phyloP scores from a whole-genome alignment of 2,888 invertebrate species.

The Opisthograptis luteolata region DNA sequence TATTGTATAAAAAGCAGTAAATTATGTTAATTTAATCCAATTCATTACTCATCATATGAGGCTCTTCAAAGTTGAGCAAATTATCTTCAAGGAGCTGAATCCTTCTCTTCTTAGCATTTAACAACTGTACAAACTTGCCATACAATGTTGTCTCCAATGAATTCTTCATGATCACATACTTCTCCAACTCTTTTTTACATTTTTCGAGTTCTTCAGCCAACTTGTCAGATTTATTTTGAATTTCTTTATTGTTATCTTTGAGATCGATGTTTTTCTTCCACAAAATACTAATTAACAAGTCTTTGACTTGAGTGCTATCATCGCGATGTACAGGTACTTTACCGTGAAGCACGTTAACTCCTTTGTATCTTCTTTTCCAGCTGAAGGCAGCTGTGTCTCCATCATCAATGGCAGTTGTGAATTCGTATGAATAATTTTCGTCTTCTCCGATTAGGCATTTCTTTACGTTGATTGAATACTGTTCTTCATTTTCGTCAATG shows the following conservation, averaged over 20 bases:
- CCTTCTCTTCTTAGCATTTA: conserved; percentile 69
- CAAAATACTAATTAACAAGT: conserved; percentile 56
- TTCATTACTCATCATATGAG: conserved; percentile 11
- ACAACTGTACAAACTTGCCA: conserved; percentile 65
- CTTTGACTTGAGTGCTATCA: conserved; percentile 41
- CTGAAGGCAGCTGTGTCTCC: conserved; percentile 47
- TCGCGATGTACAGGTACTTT: conserved; percentile 49
- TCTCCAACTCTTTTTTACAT: conserved; percentile 56
- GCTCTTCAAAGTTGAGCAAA: conserved; percentile 43
- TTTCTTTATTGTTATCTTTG: conserved; percentile 33
- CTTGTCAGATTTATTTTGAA: conserved; percentile 38
- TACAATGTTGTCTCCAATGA: conserved; percentile 60
- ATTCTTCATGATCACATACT: conserved; percentile 56
- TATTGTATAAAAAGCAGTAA: background rate
- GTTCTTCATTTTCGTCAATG: conserved; percentile 48
- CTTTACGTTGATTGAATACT: conserved; percentile 53
- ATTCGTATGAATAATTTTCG: conserved; percentile 46
- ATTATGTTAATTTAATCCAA: conserved; percentile 1
- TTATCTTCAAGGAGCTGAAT: conserved; percentile 63
- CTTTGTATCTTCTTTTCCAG: conserved; percentile 61
- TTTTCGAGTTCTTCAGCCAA: conserved; percentile 48
- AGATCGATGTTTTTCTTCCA: conserved; percentile 56
- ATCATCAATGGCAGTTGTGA: conserved; percentile 36
- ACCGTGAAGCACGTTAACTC: conserved; percentile 53
- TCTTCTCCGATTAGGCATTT: conserved; percentile 41